These are phyloP conservation scores for Bubo scandiacus DNA, from an alignment of 2,113 vertebrate genomes.

Conservation along the genomic window DNA sequence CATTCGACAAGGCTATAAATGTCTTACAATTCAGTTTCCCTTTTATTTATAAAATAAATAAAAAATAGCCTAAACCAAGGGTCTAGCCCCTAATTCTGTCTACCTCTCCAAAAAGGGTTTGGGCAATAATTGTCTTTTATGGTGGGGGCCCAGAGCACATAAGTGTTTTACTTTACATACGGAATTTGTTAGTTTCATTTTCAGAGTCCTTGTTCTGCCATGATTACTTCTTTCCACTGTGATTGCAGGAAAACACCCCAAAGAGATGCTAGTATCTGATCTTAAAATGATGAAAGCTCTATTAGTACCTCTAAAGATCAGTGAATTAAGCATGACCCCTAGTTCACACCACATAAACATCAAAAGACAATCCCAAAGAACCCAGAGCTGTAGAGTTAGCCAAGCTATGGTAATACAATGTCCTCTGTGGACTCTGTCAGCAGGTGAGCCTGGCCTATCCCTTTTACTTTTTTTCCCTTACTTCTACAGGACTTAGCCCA, in stretches of 20 bases:
- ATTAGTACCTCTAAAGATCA: not conserved
- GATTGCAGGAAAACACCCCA: not conserved
- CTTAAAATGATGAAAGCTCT: not conserved
- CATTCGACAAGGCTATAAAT: not conserved
- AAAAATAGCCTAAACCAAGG: not conserved
- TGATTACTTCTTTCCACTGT: not conserved
- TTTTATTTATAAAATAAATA: not conserved
- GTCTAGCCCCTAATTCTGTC: not conserved
- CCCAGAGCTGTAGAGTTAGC: not conserved
- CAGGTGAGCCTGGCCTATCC: not conserved
- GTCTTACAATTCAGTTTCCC: not conserved
- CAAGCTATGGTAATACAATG: not conserved
- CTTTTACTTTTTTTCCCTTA: not conserved
- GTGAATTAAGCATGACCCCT: not conserved
- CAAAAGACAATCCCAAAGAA: not conserved
- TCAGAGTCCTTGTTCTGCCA: not conserved
- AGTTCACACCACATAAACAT: not conserved
- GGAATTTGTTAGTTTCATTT: not conserved
- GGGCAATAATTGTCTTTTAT: not conserved
- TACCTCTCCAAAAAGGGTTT: not conserved
- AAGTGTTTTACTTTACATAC: not conserved
- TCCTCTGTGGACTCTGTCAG: not conserved
- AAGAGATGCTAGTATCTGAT: not conserved
- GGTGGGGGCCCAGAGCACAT: not conserved
- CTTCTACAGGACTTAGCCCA: not conserved